Evolutionary conservation across 2,888 invertebrate genomes (phyloP), one percentile per base, ranked within the genome.

Genomic region (Ophioninae sp.): DNA sequence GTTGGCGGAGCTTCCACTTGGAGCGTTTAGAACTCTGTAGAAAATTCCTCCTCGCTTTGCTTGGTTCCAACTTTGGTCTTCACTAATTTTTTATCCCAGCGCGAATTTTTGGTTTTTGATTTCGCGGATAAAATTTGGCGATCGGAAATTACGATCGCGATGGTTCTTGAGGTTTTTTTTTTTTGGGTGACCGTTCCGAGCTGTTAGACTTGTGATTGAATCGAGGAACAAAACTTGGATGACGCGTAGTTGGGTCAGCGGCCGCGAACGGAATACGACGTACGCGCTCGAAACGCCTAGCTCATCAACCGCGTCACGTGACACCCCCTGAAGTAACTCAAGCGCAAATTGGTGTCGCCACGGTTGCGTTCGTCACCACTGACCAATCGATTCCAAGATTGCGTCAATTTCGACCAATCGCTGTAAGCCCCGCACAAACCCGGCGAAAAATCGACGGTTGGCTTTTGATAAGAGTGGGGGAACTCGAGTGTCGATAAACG

Each of bases 1-100:
- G 69, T 76, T 76, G 77, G 58, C 85, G 82, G 84, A 82, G 71
- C 79, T 85, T 88, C 88, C 88, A 88, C 89, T 86, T 82, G 88
- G 82, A 77, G 72, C 77, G 84, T 65, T 10, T 63, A 85, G 65
- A 71, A 81, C 64, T 74, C 71, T 8, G 41, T 74, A 65, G 23
- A 51, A 67, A 79, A 39, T 69, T 39, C 51, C 67, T 61, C 37
- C 59, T 58, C 59, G 23, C 17, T 13, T 51, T 41, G 0, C 17
- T 17, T 76, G 20, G 75, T 67, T 71, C 22, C 41, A 58, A 51
- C 79, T 72, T 58, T 9, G 3, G 1, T 13, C 17, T n/a, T 44
- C 22, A 64, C 69, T 63, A 41, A 41, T 37, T 39, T 51, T 44
- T 22, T 69, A 6, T 13, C 17, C 44, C 74, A 30, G 22, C 22